Evolutionary conservation across 2,797 vertebrate species (phyloP).

Genomic region (Sitta carolinensis): DNA sequence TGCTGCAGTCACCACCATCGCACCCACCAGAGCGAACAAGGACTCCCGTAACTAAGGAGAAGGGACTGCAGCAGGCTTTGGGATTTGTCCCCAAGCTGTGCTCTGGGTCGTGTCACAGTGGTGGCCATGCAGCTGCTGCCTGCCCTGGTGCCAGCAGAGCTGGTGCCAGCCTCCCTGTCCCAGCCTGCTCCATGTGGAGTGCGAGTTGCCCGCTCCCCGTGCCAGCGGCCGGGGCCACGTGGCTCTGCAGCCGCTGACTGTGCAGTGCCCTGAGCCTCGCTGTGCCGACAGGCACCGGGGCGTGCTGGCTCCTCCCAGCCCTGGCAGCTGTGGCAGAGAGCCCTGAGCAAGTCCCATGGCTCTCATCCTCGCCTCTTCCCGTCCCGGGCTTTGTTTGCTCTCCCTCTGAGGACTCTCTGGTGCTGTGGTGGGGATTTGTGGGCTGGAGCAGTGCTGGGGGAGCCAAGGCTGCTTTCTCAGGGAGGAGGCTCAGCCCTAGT

Average conservation of each 20-base stretch:
- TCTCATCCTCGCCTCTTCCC: background rate
- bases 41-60: background rate
- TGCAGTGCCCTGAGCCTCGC: background rate
- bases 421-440: background rate
- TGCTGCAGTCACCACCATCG: background rate
- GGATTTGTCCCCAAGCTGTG: background rate
- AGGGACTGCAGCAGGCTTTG: background rate
- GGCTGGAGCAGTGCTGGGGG: background rate
- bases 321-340: background rate
- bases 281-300: background rate
- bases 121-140: accelerated
- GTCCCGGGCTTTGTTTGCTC: background rate
- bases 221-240: background rate
- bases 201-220: background rate
- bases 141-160: background rate
- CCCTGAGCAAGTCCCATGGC: background rate
- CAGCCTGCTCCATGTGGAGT: accelerated
- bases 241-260: background rate
- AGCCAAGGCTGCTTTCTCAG: background rate
- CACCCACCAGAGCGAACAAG: background rate
- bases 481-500: background rate
- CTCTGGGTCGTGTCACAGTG: accelerated
- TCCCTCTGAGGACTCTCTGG: background rate
- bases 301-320: background rate
- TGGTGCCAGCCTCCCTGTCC: accelerated